Conservation (phyloP, 1,140 invertebrate genomes). For the Formica exsecta region DNA sequence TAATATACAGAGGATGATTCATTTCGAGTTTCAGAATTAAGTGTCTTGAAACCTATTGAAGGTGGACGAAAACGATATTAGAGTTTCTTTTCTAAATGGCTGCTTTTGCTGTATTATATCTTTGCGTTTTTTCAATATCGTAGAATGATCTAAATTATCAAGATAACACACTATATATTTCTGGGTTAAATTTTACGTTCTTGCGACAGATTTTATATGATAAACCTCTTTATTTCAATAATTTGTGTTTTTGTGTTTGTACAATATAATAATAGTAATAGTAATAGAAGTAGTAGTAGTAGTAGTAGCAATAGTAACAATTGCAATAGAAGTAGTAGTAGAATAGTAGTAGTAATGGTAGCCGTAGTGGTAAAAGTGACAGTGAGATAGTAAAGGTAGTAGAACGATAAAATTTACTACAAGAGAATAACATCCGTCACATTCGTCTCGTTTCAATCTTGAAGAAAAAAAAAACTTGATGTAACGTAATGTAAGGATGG, state of each 20-base stretch:
- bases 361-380: conserved; percentile 62
- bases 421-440: conserved; percentile 1
- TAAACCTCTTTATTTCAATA: conserved; percentile 82
- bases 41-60: not conserved
- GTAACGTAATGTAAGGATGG: not conserved
- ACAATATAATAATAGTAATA: conserved; percentile 79
- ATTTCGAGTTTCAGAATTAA: not conserved
- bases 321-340: conserved; percentile 67
- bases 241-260: conserved; percentile 77
- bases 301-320: conserved; percentile 73
- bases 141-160: not conserved
- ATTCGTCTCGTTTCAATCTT: conserved; percentile 16
- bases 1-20: not conserved
- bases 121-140: not conserved
- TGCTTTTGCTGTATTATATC: not conserved
- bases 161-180: not conserved
- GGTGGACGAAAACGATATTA: not conserved
- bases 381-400: conserved; percentile 67
- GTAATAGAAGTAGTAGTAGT: conserved; percentile 72
- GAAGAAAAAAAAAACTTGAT: not conserved
- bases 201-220: conserved; percentile 71
- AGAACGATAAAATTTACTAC: conserved; percentile 3
- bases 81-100: not conserved
- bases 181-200: not conserved
- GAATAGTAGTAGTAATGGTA: conserved; percentile 61